phyloP scores from a whole-genome alignment of 2,797 vertebrate species.

The Ceyx erithaca region DNA sequence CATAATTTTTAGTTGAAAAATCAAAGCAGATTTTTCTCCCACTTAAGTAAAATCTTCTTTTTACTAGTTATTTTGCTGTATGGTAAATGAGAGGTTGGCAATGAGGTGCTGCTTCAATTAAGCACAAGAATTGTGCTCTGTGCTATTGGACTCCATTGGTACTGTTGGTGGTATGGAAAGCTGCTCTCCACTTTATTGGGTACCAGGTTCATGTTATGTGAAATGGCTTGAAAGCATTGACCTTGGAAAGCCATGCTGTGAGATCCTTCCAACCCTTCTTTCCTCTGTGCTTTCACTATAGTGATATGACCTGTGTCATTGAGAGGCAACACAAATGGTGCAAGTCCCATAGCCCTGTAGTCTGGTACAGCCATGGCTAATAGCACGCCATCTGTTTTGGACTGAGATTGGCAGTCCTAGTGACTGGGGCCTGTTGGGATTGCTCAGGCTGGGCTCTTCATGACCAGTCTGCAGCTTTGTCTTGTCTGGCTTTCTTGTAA shows the following conservation, averaged over 20 bases:
- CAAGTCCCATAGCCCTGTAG: too few relatives aligned
- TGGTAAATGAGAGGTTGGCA: not conserved
- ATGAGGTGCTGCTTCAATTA: not conserved
- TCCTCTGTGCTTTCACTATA: not conserved
- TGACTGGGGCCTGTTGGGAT: not conserved
- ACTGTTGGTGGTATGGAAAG: not conserved
- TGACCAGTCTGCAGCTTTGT: not conserved
- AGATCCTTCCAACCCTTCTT: not conserved
- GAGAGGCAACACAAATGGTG: not conserved
- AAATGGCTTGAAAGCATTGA: not conserved
- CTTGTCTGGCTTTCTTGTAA: not conserved
- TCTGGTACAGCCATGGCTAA: accelerated
- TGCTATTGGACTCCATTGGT: not conserved
- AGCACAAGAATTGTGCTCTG: accelerated
- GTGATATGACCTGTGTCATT: not conserved
- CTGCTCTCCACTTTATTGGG: not conserved
- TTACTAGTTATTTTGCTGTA: not conserved
- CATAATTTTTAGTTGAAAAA: not conserved
- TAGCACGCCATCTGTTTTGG: not conserved
- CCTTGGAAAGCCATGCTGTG: not conserved
- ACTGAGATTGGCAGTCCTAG: accelerated
- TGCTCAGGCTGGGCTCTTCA: not conserved
- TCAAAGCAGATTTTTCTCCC: not conserved
- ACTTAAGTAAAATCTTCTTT: not conserved
- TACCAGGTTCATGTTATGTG: accelerated